Conservation (phyloP, 1,140 invertebrate genomes). For the Bombyx mori region DNA sequence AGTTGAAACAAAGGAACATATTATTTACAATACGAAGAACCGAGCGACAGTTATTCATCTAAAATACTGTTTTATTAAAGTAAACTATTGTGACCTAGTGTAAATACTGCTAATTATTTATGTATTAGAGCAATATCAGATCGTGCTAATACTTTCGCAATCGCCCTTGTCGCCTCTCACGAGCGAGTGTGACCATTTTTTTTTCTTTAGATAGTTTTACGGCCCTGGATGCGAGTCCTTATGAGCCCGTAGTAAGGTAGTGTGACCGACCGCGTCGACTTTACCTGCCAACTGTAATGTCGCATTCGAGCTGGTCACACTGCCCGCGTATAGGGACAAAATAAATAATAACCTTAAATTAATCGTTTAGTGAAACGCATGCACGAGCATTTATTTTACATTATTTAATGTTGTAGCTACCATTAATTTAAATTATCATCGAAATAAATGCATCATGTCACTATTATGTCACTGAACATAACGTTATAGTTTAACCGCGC, state of each 20-base stretch:
- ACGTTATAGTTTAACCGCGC: constrained; percentile 21
- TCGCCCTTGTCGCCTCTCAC: constrained; percentile 12
- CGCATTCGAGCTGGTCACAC: constrained; percentile 28
- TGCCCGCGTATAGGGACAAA: constrained; percentile 23
- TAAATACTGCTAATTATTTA: constrained; percentile 39
- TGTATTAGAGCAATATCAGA: constrained; percentile 39
- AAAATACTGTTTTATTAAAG: constrained; percentile 57
- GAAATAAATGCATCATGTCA: constrained; percentile 71
- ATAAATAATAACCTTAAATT: constrained; percentile 62
- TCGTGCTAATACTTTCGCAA: constrained; percentile 40
- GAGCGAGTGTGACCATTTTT: constrained; percentile 28
- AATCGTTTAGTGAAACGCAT: constrained; percentile 54
- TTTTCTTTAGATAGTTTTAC: constrained; percentile 1
- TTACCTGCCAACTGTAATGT: too few relatives aligned
- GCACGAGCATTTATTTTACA: constrained; percentile 62
- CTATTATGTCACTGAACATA: constrained; percentile 64
- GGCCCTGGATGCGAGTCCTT: too few relatives aligned
- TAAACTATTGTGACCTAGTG: constrained; percentile 41
- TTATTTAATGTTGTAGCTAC: constrained; percentile 52
- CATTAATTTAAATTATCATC: constrained; percentile 68
- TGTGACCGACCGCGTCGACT: too few relatives aligned
- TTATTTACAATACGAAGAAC: constrained; percentile 49
- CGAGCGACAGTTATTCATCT: constrained; percentile 42
- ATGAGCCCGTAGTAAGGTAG: too few relatives aligned
- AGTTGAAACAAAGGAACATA: constrained; percentile 17